Base-by-base conservation (phyloP, 2,888 invertebrate genomes). In the Hylaea fasciaria region DNA sequence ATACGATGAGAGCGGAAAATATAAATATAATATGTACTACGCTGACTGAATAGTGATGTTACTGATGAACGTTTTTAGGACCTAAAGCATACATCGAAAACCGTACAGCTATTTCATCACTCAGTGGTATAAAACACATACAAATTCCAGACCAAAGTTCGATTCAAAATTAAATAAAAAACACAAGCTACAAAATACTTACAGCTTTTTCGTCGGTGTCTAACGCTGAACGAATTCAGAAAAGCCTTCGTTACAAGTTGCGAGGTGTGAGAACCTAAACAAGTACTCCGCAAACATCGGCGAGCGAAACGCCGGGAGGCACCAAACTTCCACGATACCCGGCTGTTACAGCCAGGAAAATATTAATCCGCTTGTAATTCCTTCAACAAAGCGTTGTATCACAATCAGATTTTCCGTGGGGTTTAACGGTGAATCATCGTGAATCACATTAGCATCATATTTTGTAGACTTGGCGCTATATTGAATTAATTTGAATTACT, bases 271-370 rank as follows among this genome's bases (percentile, higher is more conserved):
- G 62, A 69, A 71, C n/a, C 37, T 10, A 37, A n/a, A n/a, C n/a
- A n/a, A 35, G 72, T 72, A 70, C 86, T 87, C 73, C 76, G 76
- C 82, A 83, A 87, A 88, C 84, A 86, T 85, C 80, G 83, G 82
- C 80, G 78, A 72, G 71, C 77, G 76, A 69, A 66, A 66, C 59
- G 69, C 71, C 71, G 74, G 74, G 67, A 69, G 81, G 80, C 81
- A 78, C 65, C 64, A 62, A 73, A 73, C 74, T 77, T 75, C 68
- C 69, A 74, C 77, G 80, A 80, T 82, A 82, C 78, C 73, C 72
- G 75, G 73, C 73, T 80, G 80, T 82, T 73, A 78, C 80, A 82
- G 83, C 52, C 17, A 43, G 56, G 82, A 86, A 86, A 85, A 87
- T 85, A 85, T 86, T 84, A 78, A 80, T 83, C 83, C 82, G 39